A percentile compares a stretch with the other conserved stretches of the same genome.
phyloP scores from a whole-genome alignment of 2,888 invertebrate genomes.

The Polietes domitor region DNA sequence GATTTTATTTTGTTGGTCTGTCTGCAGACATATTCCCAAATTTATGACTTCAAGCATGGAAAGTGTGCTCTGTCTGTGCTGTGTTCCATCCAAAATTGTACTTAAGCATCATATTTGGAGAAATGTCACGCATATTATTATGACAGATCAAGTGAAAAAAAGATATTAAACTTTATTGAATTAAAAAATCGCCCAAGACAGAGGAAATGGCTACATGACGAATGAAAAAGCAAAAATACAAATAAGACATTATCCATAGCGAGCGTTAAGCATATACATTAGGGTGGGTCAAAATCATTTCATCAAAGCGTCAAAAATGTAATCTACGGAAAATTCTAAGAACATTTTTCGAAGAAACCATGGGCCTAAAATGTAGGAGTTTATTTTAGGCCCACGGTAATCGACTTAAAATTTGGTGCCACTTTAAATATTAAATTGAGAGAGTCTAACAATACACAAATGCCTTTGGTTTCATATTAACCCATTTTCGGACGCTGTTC shows the following conservation, averaged over 20 bases:
- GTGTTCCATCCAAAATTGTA: not conserved
- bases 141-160: not conserved
- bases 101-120: conserved; percentile 6
- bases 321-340: no score
- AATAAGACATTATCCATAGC: not conserved
- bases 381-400: no score
- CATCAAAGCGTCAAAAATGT: no score
- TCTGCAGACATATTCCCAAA: not conserved
- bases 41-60: not conserved
- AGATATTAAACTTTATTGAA: conserved; percentile 51
- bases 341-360: no score
- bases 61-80: not conserved
- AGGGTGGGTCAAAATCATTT: no score
- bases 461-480: no score
- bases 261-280: no score
- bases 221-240: not conserved
- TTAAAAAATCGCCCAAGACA: conserved; percentile 32
- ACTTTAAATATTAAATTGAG: no score
- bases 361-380: no score
- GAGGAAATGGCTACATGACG: conserved; percentile 6
- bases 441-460: no score
- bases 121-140: conserved; percentile 27
- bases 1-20: not conserved
- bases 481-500: no score
- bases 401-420: no score